Conservation (phyloP, 2,888 invertebrate species). For the Loripinus fragilis region DNA sequence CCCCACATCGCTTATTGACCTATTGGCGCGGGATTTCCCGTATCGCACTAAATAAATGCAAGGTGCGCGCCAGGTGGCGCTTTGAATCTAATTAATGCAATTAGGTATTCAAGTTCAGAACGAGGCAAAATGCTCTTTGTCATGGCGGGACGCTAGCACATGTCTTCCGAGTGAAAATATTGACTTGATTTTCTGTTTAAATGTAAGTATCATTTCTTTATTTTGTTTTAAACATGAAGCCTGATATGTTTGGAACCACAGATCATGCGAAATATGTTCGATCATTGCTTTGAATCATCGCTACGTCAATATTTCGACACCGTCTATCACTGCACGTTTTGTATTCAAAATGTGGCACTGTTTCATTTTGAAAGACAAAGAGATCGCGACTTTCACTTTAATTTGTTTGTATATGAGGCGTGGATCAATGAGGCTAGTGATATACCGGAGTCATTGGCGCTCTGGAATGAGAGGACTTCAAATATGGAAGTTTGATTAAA, state of each 20-base stretch:
- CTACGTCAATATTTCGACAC: slow-evolving; percentile 48
- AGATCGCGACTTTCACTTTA: background rate
- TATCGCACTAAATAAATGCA: slow-evolving; percentile 16
- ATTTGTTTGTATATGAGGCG: background rate
- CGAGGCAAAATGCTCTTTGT: slow-evolving; percentile 75
- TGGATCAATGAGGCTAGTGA: background rate
- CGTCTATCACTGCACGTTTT: background rate
- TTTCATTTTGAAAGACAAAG: slow-evolving; percentile 11
- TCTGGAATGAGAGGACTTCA: background rate
- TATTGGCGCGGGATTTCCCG: too few species aligned
- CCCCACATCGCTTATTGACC: too few species aligned
- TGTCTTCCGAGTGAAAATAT: slow-evolving; percentile 71
- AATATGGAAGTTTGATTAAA: background rate
- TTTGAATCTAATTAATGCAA: slow-evolving; percentile 72
- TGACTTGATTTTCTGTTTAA: slow-evolving; percentile 55
- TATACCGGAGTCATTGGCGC: background rate
- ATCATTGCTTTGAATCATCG: slow-evolving; percentile 41
- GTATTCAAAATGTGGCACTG: background rate
- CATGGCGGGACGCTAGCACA: slow-evolving; percentile 79
- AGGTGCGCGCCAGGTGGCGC: slow-evolving; percentile 73
- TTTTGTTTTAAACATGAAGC: background rate
- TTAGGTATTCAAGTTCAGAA: slow-evolving; percentile 74
- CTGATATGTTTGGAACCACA: background rate
- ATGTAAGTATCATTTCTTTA: slow-evolving; percentile 63
- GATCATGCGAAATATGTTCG: slow-evolving; percentile 13